Evolutionary conservation across 2,797 vertebrate genomes (phyloP).

Genomic region (Chelidonichthys spinosus): DNA sequence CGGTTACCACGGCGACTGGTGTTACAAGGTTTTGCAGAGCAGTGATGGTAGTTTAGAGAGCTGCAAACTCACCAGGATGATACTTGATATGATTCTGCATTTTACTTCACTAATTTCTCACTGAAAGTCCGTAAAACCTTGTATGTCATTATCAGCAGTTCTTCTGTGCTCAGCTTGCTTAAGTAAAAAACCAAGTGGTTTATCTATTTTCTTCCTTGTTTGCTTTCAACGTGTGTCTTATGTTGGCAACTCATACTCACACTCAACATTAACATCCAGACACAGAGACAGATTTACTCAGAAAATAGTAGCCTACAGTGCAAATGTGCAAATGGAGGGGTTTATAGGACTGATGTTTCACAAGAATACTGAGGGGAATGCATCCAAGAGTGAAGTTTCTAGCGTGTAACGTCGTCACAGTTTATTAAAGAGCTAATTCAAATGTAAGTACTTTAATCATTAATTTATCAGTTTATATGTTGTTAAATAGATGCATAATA

Average conservation of each 20-base stretch:
- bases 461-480: too few species aligned
- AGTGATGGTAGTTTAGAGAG: slow-evolving; percentile 41
- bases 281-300: neutral
- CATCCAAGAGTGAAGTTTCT: neutral
- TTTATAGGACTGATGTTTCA: neutral
- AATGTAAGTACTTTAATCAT: neutral
- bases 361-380: neutral
- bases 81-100: slow-evolving; percentile 59
- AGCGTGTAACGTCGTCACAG: neutral
- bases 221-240: slow-evolving; percentile 27
- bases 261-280: neutral
- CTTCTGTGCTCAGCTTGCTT: slow-evolving; percentile 79
- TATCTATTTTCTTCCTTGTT: slow-evolving; percentile 60
- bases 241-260: slow-evolving; percentile 1
- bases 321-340: neutral
- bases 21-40: slow-evolving; percentile 46
- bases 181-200: slow-evolving; percentile 76
- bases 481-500: too few species aligned
- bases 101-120: slow-evolving; percentile 69
- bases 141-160: slow-evolving; percentile 72
- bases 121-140: slow-evolving; percentile 66
- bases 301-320: neutral
- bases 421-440: neutral
- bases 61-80: slow-evolving; percentile 48
- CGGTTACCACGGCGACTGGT: slow-evolving; percentile 25